Conservation (phyloP, 1,140 invertebrate species). For the Pissodes strobi region DNA sequence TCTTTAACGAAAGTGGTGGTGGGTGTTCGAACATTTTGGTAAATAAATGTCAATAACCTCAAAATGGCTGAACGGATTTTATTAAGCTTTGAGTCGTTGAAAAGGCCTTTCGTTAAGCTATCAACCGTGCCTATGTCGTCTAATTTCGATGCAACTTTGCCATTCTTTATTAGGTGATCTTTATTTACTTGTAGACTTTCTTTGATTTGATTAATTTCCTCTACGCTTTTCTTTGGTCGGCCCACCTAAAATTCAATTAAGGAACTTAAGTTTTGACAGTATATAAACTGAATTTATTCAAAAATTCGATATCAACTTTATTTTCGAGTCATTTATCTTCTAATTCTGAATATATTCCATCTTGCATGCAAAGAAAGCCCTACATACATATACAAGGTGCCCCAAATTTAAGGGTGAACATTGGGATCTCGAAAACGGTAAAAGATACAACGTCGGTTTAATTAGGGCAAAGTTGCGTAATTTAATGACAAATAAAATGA, state of each 20-base stretch:
- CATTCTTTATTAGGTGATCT: neutral
- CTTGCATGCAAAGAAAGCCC: too few relatives aligned
- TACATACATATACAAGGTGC: neutral
- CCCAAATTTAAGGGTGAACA: too few relatives aligned
- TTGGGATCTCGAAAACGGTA: too few relatives aligned
- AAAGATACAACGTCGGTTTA: too few relatives aligned
- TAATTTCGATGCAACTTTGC: neutral
- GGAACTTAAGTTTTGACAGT: neutral
- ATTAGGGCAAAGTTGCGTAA: too few relatives aligned
- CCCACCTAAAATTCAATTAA: neutral
- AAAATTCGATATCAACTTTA: neutral
- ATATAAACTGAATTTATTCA: neutral
- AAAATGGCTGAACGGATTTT: too few relatives aligned
- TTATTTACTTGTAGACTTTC: neutral
- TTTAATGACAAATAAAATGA: too few relatives aligned
- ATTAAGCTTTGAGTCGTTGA: too few relatives aligned
- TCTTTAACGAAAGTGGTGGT: too few relatives aligned
- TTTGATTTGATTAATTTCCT: neutral
- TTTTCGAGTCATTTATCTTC: neutral
- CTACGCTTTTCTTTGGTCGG: neutral
- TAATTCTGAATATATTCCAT: neutral
- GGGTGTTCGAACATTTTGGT: too few relatives aligned
- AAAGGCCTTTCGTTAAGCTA: too few relatives aligned
- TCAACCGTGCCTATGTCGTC: neutral
- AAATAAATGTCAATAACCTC: too few relatives aligned